Evolutionary conservation across 2,113 vertebrate species (phyloP), one percentile per base, ranked within the genome.

Genomic region (Lasiurus cinereus): DNA sequence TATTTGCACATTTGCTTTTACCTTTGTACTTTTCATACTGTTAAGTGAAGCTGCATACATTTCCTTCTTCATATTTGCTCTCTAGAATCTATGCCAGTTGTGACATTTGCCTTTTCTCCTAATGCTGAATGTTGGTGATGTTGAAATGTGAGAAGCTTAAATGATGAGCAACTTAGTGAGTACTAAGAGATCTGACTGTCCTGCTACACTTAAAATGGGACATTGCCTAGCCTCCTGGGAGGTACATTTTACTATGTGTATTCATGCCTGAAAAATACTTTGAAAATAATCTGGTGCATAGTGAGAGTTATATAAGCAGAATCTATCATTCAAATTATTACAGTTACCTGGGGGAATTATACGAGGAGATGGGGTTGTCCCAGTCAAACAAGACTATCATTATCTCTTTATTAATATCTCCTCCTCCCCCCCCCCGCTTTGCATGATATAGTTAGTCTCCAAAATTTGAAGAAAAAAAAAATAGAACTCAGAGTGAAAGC

Each of bases 21-120:
- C 22, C 33, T 91, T n/a, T 93, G 52, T 52, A 77, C n/a, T 77
- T 69, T 33, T 56, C 24, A 74, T 19, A 22, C 1, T 64, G 33
- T 77, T 54, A 79, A 24, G 50, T 5, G 92, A 50, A 79, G 16
- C 19, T 92, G 19, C 73, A n/a, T 33, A 39, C 15, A 85, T 33
- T 93, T 69, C 4, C 39, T 62, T 83, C 52, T 84, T 77, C 29
- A 46, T 64, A 69, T 83, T 89, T 83, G 52, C 27, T 62, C 11
- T 54, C 0, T 8, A 85, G 54, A 94, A 74, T 70, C 21, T 4
- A 2, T 31, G 48, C 4, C 5, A 82, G 52, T 4, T 85, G 67
- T 85, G 43, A 7, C 46, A n/a, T 91, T 83, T 88, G 64, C 76
- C 70, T 88, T 96, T 83, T 91, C 62, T 91, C 77, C 62, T 31